Conservation (phyloP, 2,888 invertebrate genomes). For the Dysmachus trigonus region DNA sequence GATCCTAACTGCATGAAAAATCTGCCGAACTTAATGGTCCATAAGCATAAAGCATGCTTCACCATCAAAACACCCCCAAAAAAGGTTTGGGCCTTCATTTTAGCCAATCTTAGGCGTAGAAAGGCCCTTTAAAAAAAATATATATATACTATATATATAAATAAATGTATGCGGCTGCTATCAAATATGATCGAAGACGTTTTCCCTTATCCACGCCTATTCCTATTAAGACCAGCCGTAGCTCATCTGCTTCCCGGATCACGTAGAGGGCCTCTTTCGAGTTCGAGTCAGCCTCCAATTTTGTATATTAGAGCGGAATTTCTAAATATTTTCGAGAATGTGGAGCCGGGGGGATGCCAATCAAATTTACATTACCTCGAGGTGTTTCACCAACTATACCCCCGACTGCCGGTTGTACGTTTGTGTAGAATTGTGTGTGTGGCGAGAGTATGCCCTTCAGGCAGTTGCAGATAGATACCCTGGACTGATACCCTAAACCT, state of each 20-base stretch:
- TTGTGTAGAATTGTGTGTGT: neutral
- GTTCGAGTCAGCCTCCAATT: conserved; percentile 45
- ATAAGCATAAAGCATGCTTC: conserved; percentile 19
- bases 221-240: conserved; percentile 15
- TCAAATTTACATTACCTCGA: conserved; percentile 38
- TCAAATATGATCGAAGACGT: conserved; percentile 36
- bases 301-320: conserved; percentile 44
- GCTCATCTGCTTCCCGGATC: conserved; percentile 46
- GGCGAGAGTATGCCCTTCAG: conserved; percentile 15
- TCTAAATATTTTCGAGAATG: conserved; percentile 2
- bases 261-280: conserved; percentile 46
- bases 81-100: neutral
- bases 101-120: neutral
- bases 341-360: conserved; percentile 11
- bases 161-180: conserved; percentile 21
- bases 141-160: too few relatives aligned
- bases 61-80: conserved; percentile 5
- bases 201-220: conserved; percentile 18
- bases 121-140: neutral
- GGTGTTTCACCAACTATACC: conserved; percentile 29
- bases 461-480: conserved; percentile 24
- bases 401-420: neutral
- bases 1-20: conserved; percentile 41
- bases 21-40: conserved; percentile 41
- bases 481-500: too few relatives aligned